Conservation (phyloP, 2,888 invertebrate genomes). For the Odontocolon sp. region DNA sequence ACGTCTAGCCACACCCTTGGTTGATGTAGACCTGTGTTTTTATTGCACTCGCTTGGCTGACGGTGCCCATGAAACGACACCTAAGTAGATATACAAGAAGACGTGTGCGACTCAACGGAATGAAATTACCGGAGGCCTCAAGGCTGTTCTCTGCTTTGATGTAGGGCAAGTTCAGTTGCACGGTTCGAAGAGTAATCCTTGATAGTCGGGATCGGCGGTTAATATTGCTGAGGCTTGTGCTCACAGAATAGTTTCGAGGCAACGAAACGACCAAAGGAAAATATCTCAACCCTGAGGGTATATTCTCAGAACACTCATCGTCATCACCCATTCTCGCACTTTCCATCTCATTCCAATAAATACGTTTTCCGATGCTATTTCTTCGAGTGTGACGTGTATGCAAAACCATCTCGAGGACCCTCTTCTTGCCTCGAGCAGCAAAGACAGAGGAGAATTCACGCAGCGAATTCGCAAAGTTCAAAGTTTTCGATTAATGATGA, state of each 20-base stretch:
- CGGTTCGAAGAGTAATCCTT: slow-evolving; percentile 56
- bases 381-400: no score
- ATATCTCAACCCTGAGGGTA: slow-evolving; percentile 12
- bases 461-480: no score
- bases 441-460: no score
- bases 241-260: slow-evolving; percentile 5
- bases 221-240: slow-evolving; percentile 35
- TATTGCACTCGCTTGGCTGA: slow-evolving; percentile 68
- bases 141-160: slow-evolving; percentile 68
- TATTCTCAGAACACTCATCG: slow-evolving; percentile 31
- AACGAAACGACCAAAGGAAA: slow-evolving; percentile 1
- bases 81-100: slow-evolving; percentile 14
- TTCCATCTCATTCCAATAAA: slow-evolving; percentile 45
- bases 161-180: slow-evolving; percentile 60
- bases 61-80: slow-evolving; percentile 23
- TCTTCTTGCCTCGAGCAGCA: no score
- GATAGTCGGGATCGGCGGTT: slow-evolving; percentile 46
- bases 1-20: slow-evolving; percentile 9
- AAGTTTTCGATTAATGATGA: no score
- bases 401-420: no score
- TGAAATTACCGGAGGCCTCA: slow-evolving; percentile 68
- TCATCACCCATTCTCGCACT: slow-evolving; percentile 5
- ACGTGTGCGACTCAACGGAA: slow-evolving; percentile 64
- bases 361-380: no score
- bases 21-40: slow-evolving; percentile 54